Evolutionary conservation across 2,113 vertebrate species (phyloP), one percentile per base, ranked within the genome.

Genomic region (Pedetes capensis): DNA sequence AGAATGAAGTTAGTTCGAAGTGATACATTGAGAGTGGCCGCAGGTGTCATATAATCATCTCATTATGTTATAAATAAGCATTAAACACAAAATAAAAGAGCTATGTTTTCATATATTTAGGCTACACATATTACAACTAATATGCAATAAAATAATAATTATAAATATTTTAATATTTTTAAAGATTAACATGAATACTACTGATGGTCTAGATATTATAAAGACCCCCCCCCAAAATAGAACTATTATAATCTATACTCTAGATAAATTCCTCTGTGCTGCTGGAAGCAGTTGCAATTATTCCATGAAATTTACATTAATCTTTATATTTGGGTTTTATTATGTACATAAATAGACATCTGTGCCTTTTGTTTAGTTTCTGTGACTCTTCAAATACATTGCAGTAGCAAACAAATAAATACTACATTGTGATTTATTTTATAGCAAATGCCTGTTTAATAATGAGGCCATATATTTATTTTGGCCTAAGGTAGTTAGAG

Each of bases 401-500:
- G 6, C 20, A 34, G n/a, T 69, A 11, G 57, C 34, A 80, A 80
- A 74, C 18, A 64, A 34, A 87, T 37, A 64, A 59, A 39, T 44
- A 18, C n/a, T 47, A 6, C 23, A 10, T 12, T 55, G 12, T 12
- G 23, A 39, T 64, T 9, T 32, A 78, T 12, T 0, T 37, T 74
- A 79, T 2, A 63, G 3, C 4, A 74, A 90, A 68, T 49, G 2
- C 17, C 17, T 69, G 37, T 49, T 22, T 74, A 25, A 59, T 17
- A 12, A 53, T 18, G 9, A 34, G 20, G 6, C 3, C 12, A 39
- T 3, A 47, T 3, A 7, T 39, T 1, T 1, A 23, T 17, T 72
- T 25, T 47, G 11, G 1, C 12, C 12, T 74, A 27, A 42, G 51
- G 32, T 87, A n/a, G 1, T 44, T 34, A 89, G 13, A 81, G 29